Evolutionary conservation across 1,140 invertebrate species (phyloP), one percentile per base, ranked within the genome.

Genomic region (Zaprionus davidi): DNA sequence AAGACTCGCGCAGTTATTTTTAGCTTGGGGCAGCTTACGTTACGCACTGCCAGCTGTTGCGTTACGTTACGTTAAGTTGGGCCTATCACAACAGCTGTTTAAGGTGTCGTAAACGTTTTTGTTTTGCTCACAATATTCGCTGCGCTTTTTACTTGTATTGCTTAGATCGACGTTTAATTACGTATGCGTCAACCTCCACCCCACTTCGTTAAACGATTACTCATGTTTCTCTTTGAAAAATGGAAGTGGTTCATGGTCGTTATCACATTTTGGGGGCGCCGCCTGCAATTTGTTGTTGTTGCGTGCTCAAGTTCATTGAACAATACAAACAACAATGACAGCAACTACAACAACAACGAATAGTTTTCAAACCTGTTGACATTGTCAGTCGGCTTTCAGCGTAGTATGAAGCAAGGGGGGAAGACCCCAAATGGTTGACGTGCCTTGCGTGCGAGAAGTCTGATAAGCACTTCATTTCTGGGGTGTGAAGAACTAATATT

Each of bases 1-100:
- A 88, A 81, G 85, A 88, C 84, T 87, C 77, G 84, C 85, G 84
- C 84, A 87, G 78, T 86, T 87, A 87, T 87, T 87, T 87, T 87
- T 87, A 87, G 84, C 81, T 87, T 87, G 84, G 71, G 84, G 85
- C 79, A 87, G 49, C 68, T 78, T 76, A 72, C 46, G 46, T 51
- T 51, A 51, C 46, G 46, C 46, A 51, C 46, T 9, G 6, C 46
- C 46, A 34, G 65, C 72, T 36, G 51, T 75, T 36, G 12, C 38
- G 38, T 69, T 70, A 70, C 68, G 68, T 70, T 67, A 56, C 34
- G 51, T 67, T 38, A 41, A 58, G 44, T 28, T 34, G 41, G 2
- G 34, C 38, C 7, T 57, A 57, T 44, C 5, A 24, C 51, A 68
- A 44, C 84, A 87, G 84, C 84, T 87, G 84, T 46, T 62, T 28